Base-by-base conservation (phyloP, 2,113 vertebrate species). In the Misgurnus mizolepis region DNA sequence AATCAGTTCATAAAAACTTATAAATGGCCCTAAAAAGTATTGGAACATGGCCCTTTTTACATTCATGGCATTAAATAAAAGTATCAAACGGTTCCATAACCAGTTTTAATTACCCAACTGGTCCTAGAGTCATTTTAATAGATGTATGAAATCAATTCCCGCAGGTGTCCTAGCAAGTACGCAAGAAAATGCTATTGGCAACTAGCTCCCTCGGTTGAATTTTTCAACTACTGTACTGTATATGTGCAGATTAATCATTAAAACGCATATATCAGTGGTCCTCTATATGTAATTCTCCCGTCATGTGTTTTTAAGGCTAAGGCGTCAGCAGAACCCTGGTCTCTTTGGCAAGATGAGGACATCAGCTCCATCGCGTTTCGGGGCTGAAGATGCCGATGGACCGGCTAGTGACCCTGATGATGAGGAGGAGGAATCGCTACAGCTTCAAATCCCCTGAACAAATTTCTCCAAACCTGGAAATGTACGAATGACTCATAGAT, bases 321-420 rank as follows among this genome's bases (percentile, higher is more conserved):
- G 96, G 68, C 90, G 97, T 14, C 96, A 98, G 91, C 96, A 98
- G 90, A 96, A 87, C 3, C 88, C 96, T 0, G 93, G 94, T 0
- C 90, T 98, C 0, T 99, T 99, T 0, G 92, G 95, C 67, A 98
- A 97, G 90, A 96, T 98, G 82, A 93, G 95, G 56, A 73, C 70
- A n/a, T 83, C 84, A 0, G n/a, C 85, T 9, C 90, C 94, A 0
- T 3, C 95, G 22, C 95, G 95, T 43, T 98, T 98, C 10, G 85
- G 93, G 64, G 80, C 95, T 0, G 96, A 98, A 0, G 95, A 96
- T 6, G 58, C 93, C 0, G 94, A 95, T 0, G 95, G 94, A 0
- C 92, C 93, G 2, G 88, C 90, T 85, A 98, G 97, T 0, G 96
- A 98, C 86, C 82, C 93, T 1, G 97, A 99, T 0, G 96, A 98